phyloP scores from a whole-genome alignment of 1,140 invertebrate species.

The Zaprionus africanus region DNA sequence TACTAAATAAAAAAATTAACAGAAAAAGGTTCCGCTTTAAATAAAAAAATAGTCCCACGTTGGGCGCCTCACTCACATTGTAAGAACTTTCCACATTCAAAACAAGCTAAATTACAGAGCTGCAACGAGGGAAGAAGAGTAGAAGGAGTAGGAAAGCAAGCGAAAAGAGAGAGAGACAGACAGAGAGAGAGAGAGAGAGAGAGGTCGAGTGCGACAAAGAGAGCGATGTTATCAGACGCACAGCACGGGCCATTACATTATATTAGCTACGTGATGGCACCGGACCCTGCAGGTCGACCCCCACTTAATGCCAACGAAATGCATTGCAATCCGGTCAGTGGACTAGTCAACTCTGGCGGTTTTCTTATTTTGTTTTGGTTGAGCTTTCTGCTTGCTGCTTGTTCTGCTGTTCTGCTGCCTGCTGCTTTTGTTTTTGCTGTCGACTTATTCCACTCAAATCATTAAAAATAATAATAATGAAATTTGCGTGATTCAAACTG shows the following conservation, averaged over 20 bases:
- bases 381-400: conserved; percentile 11
- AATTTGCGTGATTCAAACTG: conserved; percentile 80
- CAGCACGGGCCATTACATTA: conserved; percentile 40
- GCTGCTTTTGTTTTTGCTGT: conserved; percentile 25
- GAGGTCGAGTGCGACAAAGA: neutral
- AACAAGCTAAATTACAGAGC: neutral
- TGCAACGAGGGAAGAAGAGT: neutral
- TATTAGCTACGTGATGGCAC: conserved; percentile 42
- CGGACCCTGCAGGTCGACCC: conserved; percentile 12
- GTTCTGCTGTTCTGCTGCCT: neutral
- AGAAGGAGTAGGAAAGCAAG: neutral
- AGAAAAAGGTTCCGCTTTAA: too few relatives aligned
- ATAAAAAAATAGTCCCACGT: too few relatives aligned
- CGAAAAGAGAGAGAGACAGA: neutral
- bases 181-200: neutral
- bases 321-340: conserved; percentile 49
- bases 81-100: neutral
- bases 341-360: conserved; percentile 36
- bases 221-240: conserved; percentile 35
- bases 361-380: conserved; percentile 30
- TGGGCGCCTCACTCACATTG: too few relatives aligned
- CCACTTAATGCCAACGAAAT: conserved; percentile 38
- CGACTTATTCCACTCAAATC: conserved; percentile 73
- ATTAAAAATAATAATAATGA: conserved; percentile 82
- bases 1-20: too few relatives aligned